phyloP scores from a whole-genome alignment of 2,888 invertebrate species.

The Baccha elongata region DNA sequence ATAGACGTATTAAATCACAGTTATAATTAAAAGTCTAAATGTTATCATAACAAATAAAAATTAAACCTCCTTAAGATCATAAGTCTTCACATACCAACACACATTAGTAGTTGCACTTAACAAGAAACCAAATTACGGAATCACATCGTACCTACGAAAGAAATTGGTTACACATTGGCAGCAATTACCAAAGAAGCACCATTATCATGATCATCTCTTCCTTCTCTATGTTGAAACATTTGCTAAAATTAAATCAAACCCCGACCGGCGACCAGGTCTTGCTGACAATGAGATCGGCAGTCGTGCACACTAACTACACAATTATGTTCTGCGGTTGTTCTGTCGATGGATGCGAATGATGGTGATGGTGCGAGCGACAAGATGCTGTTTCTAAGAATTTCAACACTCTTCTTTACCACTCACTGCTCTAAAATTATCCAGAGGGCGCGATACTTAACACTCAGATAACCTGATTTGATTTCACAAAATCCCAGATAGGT shows the following conservation, averaged over 20 bases:
- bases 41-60: no score
- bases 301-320: slow-evolving; percentile 73
- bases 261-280: slow-evolving; percentile 47
- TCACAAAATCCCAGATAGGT: slow-evolving; percentile 60
- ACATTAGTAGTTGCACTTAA: neutral
- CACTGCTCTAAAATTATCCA: slow-evolving; percentile 62
- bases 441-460: slow-evolving; percentile 74
- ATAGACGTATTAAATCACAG: no score
- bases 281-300: slow-evolving; percentile 72
- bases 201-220: slow-evolving; percentile 33
- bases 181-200: slow-evolving; percentile 68
- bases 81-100: neutral
- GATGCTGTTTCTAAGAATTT: slow-evolving; percentile 66
- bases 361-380: slow-evolving; percentile 25
- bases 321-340: slow-evolving; percentile 54
- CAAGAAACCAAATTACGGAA: slow-evolving; percentile 38
- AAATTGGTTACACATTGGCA: slow-evolving; percentile 68
- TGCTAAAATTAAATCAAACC: slow-evolving; percentile 70
- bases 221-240: slow-evolving; percentile 38
- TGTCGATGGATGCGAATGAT: neutral
- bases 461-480: slow-evolving; percentile 74
- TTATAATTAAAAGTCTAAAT: no score
- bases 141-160: slow-evolving; percentile 48
- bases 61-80: slow-evolving; percentile 6
- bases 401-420: slow-evolving; percentile 41